Percentiles rank a stretch among this genome's conserved stretches.
These are phyloP conservation scores for Elymnias hypermnestra DNA, from an alignment of 1,140 invertebrate species.

Conservation along the genomic window DNA sequence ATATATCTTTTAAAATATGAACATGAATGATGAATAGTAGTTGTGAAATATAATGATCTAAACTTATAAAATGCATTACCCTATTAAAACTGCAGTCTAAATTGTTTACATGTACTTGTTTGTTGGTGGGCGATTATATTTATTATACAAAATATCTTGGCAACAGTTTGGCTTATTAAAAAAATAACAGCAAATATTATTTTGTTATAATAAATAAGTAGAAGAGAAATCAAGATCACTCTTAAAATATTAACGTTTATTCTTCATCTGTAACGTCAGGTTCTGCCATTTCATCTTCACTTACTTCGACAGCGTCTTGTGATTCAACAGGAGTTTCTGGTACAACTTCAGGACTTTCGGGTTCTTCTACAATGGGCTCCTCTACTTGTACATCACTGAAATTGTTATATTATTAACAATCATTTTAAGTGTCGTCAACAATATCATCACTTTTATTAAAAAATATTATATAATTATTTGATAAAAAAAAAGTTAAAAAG, in stretches of 20 bases:
- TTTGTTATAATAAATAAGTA: conserved; percentile 3
- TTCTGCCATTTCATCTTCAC: conserved; percentile 67
- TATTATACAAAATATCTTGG: neutral
- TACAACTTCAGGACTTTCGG: conserved; percentile 45
- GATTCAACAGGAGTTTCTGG: conserved; percentile 36
- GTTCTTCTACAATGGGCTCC: conserved; percentile 63
- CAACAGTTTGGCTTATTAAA: neutral
- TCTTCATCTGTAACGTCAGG: conserved; percentile 73
- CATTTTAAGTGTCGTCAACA: neutral
- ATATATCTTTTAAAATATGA: conserved; percentile 15
- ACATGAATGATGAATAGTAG: conserved; percentile 42
- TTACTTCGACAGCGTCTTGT: conserved; percentile 50
- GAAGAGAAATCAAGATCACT: conserved; percentile 2
- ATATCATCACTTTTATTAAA: neutral
- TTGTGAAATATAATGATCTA: neutral
- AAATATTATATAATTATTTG: neutral
- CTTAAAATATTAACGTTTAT: conserved; percentile 28
- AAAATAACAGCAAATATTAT: no score
- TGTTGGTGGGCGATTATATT: no score
- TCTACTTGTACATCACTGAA: conserved; percentile 54
- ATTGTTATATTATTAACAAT: conserved; percentile 1
- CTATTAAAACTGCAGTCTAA: conserved; percentile 25
- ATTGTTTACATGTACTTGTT: neutral
- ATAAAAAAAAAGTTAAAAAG: no score
- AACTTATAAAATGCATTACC: conserved; percentile 26